Conservation (phyloP, 2,888 invertebrate species). For the Lepas anatifera region DNA sequence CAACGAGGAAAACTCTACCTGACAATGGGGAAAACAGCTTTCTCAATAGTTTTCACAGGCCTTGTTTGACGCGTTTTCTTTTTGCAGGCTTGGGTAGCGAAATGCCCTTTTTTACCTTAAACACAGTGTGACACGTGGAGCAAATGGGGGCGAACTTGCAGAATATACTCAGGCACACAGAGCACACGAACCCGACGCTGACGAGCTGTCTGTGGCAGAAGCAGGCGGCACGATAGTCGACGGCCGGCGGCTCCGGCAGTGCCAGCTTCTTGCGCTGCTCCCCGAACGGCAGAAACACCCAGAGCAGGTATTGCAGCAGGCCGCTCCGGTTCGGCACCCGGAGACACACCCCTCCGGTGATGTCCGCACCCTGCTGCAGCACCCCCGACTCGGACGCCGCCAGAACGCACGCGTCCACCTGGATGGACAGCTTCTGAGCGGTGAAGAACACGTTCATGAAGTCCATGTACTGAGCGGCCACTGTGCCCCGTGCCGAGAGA, state of each 20-base stretch:
- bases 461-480: slow-evolving; percentile 91
- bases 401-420: slow-evolving; percentile 83
- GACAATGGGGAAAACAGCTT: no score
- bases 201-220: slow-evolving; percentile 93
- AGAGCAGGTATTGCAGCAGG: slow-evolving; percentile 33
- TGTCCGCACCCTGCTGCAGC: slow-evolving; percentile 91
- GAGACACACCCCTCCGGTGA: slow-evolving; percentile 59
- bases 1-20: no score
- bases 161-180: slow-evolving; percentile 92
- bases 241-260: slow-evolving; percentile 74
- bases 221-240: slow-evolving; percentile 94
- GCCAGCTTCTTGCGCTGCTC: slow-evolving; percentile 56
- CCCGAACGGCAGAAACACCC: slow-evolving; percentile 81
- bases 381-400: slow-evolving; percentile 81
- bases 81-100: neutral
- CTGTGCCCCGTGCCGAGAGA: slow-evolving; percentile 80
- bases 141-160: slow-evolving; percentile 96
- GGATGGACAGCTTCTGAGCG: slow-evolving; percentile 59
- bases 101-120: slow-evolving; percentile 7
- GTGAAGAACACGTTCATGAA: slow-evolving; percentile 98
- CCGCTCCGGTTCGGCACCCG: slow-evolving; percentile 33
- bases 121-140: slow-evolving; percentile 70
- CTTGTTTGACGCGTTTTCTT: neutral
- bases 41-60: no score
- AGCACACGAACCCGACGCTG: slow-evolving; percentile 94